Evolutionary conservation across 2,797 vertebrate species (phyloP), one percentile per base, ranked within the genome.

Genomic region (Hypotaenidia okinawae): DNA sequence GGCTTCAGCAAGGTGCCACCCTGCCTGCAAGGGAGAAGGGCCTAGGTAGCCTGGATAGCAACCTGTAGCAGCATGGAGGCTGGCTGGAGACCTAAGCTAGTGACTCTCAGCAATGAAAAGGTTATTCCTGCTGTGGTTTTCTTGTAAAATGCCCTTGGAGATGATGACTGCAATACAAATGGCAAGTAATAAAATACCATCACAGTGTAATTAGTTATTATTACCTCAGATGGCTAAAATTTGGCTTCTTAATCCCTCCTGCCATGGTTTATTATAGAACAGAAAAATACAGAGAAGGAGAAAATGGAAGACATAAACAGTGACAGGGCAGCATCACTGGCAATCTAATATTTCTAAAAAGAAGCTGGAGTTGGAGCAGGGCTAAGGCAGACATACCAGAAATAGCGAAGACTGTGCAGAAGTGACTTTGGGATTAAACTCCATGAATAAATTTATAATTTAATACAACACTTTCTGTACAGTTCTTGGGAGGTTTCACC

Each of bases 241-340:
- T 78, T 57, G 41, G 10, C 32, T 83, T 89, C 57, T 85, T 88
- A 59, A 33, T 78, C 25, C 30, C n/a, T 88, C n/a, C 76, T 89
- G 68, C 43, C 15, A 59, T 0, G 9, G 39, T 49, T 86, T 76
- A 32, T 84, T 87, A 77, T 25, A 32, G n/a, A 75, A 72, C 5
- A 61, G 45, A 39, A 90, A 83, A 93, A 78, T 33, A 45, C 3
- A 52, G 35, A 24, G 41, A 77, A 70, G 19, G 55, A 70, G 27
- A 68, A 70, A 79, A 33, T n/a, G 30, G 49, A 82, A 58, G 37
- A 67, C 12, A 81, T 23, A 14, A 74, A 28, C 27, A 72, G 18
- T 72, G 59, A 76, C 14, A 75, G 18, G 19, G 9, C 37, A 63
- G 16, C 5, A 1, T 67, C 39, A 28, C 15, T 62, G 21, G 5